Conservation (phyloP, 2,797 vertebrate species). For the Amblyraja radiata region DNA sequence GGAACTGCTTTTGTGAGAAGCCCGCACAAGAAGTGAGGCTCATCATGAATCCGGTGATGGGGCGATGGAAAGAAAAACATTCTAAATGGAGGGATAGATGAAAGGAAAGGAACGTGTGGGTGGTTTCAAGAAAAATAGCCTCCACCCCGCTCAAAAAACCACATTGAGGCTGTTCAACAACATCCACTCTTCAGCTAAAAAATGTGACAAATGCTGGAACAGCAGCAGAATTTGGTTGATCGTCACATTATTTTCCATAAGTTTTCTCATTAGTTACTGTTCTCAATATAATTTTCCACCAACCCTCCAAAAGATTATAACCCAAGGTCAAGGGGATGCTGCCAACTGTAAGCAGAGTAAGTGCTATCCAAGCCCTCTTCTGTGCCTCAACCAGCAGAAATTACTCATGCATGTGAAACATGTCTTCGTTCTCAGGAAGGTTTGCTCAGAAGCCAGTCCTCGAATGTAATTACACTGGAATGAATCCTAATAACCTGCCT, state of each 20-base stretch:
- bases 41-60: background rate
- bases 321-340: background rate
- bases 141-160: background rate
- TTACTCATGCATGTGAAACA: background rate
- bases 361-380: background rate
- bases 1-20: background rate
- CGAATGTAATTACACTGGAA: background rate
- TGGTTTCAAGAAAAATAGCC: constrained; percentile 6
- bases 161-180: background rate
- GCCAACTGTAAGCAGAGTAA: background rate
- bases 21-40: background rate
- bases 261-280: background rate
- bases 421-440: background rate
- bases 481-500: background rate
- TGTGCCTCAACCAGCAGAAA: background rate
- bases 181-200: background rate
- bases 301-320: background rate
- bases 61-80: background rate
- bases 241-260: background rate
- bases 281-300: background rate
- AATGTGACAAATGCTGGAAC: background rate
- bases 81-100: background rate
- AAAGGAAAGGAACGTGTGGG: background rate
- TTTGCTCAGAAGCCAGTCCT: background rate
- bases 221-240: background rate